Evolutionary conservation across 1,140 invertebrate species (phyloP), one percentile per base, ranked within the genome.

Genomic region (Magallana gigas): DNA sequence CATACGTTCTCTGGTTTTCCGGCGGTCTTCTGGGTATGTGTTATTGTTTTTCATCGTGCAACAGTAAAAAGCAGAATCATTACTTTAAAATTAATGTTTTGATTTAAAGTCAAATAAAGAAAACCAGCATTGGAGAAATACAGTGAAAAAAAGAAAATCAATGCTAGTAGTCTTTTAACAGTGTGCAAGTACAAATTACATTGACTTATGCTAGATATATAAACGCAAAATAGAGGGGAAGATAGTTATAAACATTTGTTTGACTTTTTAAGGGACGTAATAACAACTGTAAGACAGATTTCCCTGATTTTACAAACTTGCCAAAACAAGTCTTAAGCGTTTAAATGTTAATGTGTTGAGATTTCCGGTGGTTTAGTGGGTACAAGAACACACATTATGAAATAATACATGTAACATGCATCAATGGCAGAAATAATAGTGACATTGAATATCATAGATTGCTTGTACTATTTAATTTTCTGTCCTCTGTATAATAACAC

Each of bases 11-110:
- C 11, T 88, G 89, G 89, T 87, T 88, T 36, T 57, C 83, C 6
- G 88, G 87, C 60, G 90, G 89, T 62, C 80, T 90, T 18, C 58
- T 92, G 1, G 90, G 89, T 91, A 88, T 85, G 83, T 64, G 60
- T 71, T 29, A 1, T 71, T 71, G n/a, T 23, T 5, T 5, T 8
- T 8, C 11, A 29, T 12, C 11, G 12, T 62, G 60, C n/a, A 16
- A 16, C 60, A 62, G 0, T n/a, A 12, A 62, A n/a, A 62, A 6
- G 14, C n/a, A 16, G 14, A 62, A 16, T 62, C 12, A 12, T n/a
- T 12, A 16, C 60, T 62, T n/a, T 14, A 16, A 62, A 16, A 16
- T 12, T 0, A 12, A 16, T 62, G 14, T 9, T n/a, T 62, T 62
- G 7, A 60, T 60, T 3, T 1, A 14, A 16, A 14, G 0, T 6